A percentile compares a stretch with the other conserved stretches of the same genome.
Evolutionary conservation across 2,797 vertebrate species (phyloP).

Genomic region (Aphelocoma californica): DNA sequence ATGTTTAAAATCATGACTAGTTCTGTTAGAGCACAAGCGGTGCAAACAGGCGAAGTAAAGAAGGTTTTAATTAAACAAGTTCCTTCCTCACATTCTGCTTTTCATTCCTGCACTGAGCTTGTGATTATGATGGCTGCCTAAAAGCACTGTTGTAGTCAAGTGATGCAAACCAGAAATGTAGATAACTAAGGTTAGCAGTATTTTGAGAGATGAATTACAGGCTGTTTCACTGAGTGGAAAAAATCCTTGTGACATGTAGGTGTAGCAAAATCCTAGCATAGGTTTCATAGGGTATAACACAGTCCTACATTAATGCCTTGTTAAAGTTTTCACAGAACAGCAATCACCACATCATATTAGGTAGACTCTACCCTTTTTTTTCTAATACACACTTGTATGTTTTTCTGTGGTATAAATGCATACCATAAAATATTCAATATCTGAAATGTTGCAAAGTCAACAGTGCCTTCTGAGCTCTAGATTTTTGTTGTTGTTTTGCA

Average conservation of each 20-base stretch:
- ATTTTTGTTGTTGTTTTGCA: slow-evolving; percentile 10
- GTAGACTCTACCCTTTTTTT: background rate
- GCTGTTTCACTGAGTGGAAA: background rate
- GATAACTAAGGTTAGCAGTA: background rate
- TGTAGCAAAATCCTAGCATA: background rate
- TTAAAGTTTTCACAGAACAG: background rate
- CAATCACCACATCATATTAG: background rate
- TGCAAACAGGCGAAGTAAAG: background rate
- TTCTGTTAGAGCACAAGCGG: background rate
- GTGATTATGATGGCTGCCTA: background rate
- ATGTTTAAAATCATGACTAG: background rate
- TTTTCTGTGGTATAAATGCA: slow-evolving; percentile 22
- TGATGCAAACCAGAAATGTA: background rate
- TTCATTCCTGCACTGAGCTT: background rate
- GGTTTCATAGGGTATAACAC: background rate
- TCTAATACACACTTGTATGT: background rate
- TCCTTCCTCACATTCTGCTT: background rate
- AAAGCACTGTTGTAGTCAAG: background rate
- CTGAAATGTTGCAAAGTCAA: slow-evolving; percentile 21
- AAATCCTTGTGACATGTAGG: background rate
- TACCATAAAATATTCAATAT: slow-evolving; percentile 34
- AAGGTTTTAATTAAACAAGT: background rate
- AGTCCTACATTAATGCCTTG: background rate
- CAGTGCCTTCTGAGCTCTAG: background rate
- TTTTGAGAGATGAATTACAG: background rate